phyloP scores from a whole-genome alignment of 2,113 vertebrate species.

The Pungitius pungitius region DNA sequence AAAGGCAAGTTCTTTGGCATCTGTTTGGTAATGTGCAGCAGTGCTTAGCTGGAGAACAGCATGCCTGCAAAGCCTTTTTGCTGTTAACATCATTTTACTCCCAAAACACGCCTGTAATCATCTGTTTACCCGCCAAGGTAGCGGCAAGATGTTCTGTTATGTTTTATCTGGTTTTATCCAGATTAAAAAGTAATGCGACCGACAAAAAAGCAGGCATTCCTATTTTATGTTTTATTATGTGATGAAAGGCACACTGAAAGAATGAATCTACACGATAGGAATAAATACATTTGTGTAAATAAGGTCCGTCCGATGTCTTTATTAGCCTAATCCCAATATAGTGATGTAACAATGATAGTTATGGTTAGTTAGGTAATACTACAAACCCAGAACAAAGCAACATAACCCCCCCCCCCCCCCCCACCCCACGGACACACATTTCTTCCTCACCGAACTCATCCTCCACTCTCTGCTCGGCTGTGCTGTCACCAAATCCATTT shows the following conservation, averaged over 20 bases:
- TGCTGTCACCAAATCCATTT: not conserved
- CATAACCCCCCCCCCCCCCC: not conserved
- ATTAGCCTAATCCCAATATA: not conserved
- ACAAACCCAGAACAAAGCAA: not conserved
- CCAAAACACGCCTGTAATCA: conserved; percentile 27
- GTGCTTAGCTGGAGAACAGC: conserved; percentile 1
- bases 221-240: too few species aligned
- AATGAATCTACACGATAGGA: not conserved
- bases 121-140: conserved; percentile 27
- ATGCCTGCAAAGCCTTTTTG: conserved; percentile 6
- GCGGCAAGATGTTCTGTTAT: conserved; percentile 11
- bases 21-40: conserved; percentile 7
- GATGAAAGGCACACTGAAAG: not conserved
- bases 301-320: not conserved
- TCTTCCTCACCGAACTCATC: not conserved
- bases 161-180: conserved; percentile 16
- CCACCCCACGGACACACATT: not conserved
- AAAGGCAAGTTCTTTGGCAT: not conserved
- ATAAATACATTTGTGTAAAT: not conserved
- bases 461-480: not conserved
- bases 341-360: not conserved
- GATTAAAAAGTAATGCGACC: conserved; percentile 13
- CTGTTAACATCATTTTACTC: conserved; percentile 12
- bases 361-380: too few species aligned
- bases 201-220: not conserved